A percentile compares a stretch with the other conserved stretches of the same genome.
phyloP scores from a whole-genome alignment of 2,888 invertebrate genomes.

The Eulithis prunata region DNA sequence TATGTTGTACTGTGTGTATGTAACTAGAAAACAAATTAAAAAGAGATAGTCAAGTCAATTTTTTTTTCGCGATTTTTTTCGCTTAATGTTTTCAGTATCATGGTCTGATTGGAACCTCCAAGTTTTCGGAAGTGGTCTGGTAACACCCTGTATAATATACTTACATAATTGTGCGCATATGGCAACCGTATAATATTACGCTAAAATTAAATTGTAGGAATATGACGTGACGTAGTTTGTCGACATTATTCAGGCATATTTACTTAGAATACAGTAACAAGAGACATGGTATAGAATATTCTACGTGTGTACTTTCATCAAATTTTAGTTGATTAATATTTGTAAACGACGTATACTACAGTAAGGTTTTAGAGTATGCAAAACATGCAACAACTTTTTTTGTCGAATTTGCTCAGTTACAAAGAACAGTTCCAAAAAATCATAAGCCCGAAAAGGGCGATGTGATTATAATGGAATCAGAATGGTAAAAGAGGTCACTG shows the following conservation, averaged over 20 bases:
- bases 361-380: too few species aligned
- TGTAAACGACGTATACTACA: too few species aligned
- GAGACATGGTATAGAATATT: constrained; percentile 2
- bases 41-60: too few species aligned
- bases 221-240: constrained; percentile 41
- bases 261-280: not conserved
- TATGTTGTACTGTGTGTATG: too few species aligned
- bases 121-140: too few species aligned
- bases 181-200: constrained; percentile 28
- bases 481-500: not conserved
- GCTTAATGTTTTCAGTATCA: too few species aligned
- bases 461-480: constrained; percentile 1
- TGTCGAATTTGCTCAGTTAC: too few species aligned
- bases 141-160: constrained; percentile 8
- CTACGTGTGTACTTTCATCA: not conserved
- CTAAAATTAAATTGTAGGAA: constrained; percentile 52
- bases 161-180: constrained; percentile 20
- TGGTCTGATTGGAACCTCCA: too few species aligned
- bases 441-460: not conserved
- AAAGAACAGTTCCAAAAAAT: not conserved
- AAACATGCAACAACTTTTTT: too few species aligned
- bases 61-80: too few species aligned
- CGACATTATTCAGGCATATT: constrained; percentile 1
- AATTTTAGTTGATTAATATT: too few species aligned
- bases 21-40: too few species aligned